A percentile compares a stretch with the other conserved stretches of the same genome.
These are phyloP conservation scores for Brachypalpus laphriformis DNA, from an alignment of 2,888 invertebrate genomes.

Conservation along the genomic window DNA sequence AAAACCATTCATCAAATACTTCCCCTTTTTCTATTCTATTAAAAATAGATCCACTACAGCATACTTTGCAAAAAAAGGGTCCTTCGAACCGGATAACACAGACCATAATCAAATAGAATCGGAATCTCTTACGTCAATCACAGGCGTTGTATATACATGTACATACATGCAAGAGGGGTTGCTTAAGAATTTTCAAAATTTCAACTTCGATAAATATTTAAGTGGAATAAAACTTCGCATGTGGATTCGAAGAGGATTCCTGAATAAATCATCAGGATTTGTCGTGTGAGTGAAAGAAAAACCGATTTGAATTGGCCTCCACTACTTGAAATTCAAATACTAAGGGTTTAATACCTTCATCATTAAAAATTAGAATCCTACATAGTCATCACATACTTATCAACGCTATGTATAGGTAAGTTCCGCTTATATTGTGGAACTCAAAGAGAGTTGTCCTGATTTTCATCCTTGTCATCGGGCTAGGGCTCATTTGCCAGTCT, in stretches of 20 bases:
- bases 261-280: constrained; percentile 20
- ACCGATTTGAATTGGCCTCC: constrained; percentile 1
- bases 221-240: constrained; percentile 36
- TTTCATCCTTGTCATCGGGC: constrained; percentile 22
- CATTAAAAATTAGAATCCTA: constrained; percentile 47
- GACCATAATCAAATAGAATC: constrained; percentile 25
- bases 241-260: constrained; percentile 20
- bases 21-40: neutral
- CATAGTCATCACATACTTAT: neutral
- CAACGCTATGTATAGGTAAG: constrained; percentile 13
- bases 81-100: constrained; percentile 42
- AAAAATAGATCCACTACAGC: neutral
- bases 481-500: neutral
- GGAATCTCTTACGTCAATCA: constrained; percentile 37
- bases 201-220: constrained; percentile 55
- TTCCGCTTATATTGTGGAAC: too few relatives aligned
- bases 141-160: neutral
- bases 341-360: neutral
- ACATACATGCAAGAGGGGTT: neutral
- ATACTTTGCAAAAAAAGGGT: neutral
- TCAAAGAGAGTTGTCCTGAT: neutral
- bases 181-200: constrained; percentile 15
- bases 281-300: neutral
- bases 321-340: neutral
- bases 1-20: constrained; percentile 22